Percentiles rank a stretch among this genome's conserved stretches.
Evolutionary conservation across 2,888 invertebrate species (phyloP).

Genomic region (Campoletis raptor): DNA sequence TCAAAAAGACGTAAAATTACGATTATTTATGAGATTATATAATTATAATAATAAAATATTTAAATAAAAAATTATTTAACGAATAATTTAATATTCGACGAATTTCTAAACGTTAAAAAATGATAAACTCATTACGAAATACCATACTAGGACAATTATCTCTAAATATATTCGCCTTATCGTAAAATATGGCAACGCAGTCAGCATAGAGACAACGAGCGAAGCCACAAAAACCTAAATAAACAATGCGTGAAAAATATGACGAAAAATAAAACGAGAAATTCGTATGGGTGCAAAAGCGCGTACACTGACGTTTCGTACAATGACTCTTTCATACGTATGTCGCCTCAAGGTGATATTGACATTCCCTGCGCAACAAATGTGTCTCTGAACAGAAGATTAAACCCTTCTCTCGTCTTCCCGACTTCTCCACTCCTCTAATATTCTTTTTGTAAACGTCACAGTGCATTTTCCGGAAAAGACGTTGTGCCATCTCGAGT

Average conservation of each 20-base stretch:
- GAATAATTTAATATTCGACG: too few relatives aligned
- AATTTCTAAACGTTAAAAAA: neutral
- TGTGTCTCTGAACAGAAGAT: conserved; percentile 49
- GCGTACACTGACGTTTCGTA: conserved; percentile 24
- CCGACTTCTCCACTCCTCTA: neutral
- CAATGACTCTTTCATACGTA: conserved; percentile 36
- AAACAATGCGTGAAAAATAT: conserved; percentile 17
- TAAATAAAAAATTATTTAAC: too few relatives aligned
- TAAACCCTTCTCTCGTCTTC: neutral
- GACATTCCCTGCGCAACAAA: conserved; percentile 62
- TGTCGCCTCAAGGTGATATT: conserved; percentile 50
- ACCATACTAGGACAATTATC: neutral
- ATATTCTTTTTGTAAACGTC: conserved; percentile 18
- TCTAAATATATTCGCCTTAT: neutral
- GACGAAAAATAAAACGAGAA: conserved; percentile 22
- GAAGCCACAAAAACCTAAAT: too few relatives aligned
- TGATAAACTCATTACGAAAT: neutral
- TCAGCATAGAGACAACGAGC: neutral
- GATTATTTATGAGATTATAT: too few relatives aligned
- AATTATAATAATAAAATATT: too few relatives aligned
- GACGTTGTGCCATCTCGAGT: neutral
- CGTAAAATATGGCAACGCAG: neutral
- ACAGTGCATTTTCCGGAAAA: conserved; percentile 41
- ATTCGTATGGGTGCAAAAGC: conserved; percentile 39
- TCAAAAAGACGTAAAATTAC: too few relatives aligned